These are phyloP conservation scores for Euwallacea fornicatus DNA, from an alignment of 1,140 invertebrate species.

Conservation along the genomic window DNA sequence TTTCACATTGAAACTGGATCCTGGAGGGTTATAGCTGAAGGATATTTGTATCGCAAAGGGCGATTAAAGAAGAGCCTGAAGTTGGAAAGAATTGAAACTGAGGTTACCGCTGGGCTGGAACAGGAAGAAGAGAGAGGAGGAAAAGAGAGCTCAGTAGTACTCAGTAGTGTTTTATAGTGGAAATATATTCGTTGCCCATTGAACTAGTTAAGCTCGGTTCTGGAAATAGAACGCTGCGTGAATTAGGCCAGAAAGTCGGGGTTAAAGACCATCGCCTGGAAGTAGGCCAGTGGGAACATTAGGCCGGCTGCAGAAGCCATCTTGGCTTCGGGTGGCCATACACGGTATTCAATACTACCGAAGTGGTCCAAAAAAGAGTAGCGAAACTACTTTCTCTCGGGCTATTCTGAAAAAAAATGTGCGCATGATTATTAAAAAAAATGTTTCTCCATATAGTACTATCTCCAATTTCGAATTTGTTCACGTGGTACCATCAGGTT, in stretches of 20 bases:
- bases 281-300: conserved; percentile 20
- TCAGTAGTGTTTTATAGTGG: too few species aligned
- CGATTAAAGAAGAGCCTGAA: conserved; percentile 45
- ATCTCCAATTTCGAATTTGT: too few species aligned
- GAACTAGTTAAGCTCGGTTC: not conserved
- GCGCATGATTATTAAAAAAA: too few species aligned
- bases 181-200: too few species aligned
- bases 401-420: too few species aligned
- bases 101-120: conserved; percentile 5
- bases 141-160: too few species aligned
- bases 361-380: too few species aligned
- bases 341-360: not conserved
- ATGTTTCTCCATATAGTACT: too few species aligned
- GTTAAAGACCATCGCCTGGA: conserved; percentile 22
- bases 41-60: conserved; percentile 44
- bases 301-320: not conserved
- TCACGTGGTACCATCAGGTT: too few species aligned
- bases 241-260: conserved; percentile 17
- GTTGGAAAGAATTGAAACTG: conserved; percentile 39
- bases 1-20: too few species aligned
- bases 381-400: too few species aligned
- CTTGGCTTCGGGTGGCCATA: not conserved
- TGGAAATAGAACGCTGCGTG: not conserved
- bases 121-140: too few species aligned
- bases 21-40: conserved; percentile 45